Evolutionary conservation across 2,113 vertebrate species (phyloP), one percentile per base, ranked within the genome.

Genomic region (Ursus arctos): DNA sequence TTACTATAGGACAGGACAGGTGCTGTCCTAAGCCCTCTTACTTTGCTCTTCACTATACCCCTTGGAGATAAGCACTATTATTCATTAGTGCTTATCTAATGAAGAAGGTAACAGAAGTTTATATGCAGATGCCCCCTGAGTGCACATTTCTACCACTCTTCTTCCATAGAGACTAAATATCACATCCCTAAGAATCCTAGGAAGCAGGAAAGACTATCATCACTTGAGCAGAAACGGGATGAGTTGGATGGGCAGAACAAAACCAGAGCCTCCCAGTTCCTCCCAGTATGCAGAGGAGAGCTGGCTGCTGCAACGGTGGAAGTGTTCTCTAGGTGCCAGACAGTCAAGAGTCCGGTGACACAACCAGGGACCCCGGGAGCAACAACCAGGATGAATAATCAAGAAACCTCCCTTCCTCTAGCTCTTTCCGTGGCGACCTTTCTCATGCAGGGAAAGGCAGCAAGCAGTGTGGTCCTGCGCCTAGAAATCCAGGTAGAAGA

Each of bases 221-320:
- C 65, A 21, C 57, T 16, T 8, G 36, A 72, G 65, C 36, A 81
- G 57, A 87, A 47, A 49, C 0, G 10, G 28, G 28, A 49, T 6
- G 36, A 40, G 31, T 19, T 4, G 1, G 31, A 49, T 2, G 24
- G 36, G 49, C 1, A 14, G 43, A 72, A 36, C 53, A 55, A 53
- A 90, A 55, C 4, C 61, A 53, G 88, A 57, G 55, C 8, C 49
- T 31, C 16, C 5, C 12, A 47, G 63, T 67, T 33, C 8, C 49
- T 16, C 16, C 5, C 67, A 69, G 16, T 18, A 18, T 4, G 1
- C 7, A 8, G 11, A 1, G 18, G 40, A 74, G 15, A 22, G n/a
- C 21, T 10, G 26, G n/a, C 21, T 10, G 26, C 59, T 21, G 13
- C 7, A 11, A 0, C 1, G 31, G 15, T 12, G 16, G 49, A 84